phyloP scores from a whole-genome alignment of 2,797 vertebrate species.

The Paramormyrops hopkinsi region DNA sequence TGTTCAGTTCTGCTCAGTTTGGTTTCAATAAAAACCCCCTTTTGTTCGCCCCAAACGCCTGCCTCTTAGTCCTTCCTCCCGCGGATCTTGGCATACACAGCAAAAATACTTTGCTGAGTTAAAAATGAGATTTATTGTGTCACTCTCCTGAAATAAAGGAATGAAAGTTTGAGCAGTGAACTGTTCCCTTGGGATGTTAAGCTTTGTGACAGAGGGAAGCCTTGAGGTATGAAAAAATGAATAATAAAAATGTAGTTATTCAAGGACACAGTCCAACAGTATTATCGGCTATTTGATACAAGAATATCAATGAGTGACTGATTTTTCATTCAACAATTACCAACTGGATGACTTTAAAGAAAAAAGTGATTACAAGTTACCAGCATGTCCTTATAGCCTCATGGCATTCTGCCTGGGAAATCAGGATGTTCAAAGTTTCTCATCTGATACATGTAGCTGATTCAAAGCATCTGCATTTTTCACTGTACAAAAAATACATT shows the following conservation, averaged over 20 bases:
- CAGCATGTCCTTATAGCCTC: not conserved
- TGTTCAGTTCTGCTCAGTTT: not conserved
- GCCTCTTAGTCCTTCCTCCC: not conserved
- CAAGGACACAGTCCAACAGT: not conserved
- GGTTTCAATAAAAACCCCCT: not conserved
- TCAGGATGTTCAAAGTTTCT: not conserved
- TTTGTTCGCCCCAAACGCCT: not conserved
- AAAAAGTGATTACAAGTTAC: not conserved
- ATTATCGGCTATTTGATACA: not conserved
- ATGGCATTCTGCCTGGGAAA: not conserved
- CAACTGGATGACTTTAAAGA: not conserved
- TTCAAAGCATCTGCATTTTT: not conserved
- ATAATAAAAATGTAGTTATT: constrained; percentile 4
- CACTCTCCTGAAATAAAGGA: not conserved
- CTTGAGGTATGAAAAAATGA: constrained; percentile 10
- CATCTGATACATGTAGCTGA: not conserved
- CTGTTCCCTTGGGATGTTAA: not conserved
- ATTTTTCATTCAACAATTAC: not conserved
- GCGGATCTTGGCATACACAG: not conserved
- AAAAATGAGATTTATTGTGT: not conserved
- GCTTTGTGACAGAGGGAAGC: constrained; percentile 4
- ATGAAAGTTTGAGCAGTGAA: not conserved
- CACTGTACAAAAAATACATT: not conserved
- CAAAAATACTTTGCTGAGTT: not conserved
- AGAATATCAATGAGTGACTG: not conserved